phyloP scores from a whole-genome alignment of 2,888 invertebrate genomes.

The Drosophila meridionalis region DNA sequence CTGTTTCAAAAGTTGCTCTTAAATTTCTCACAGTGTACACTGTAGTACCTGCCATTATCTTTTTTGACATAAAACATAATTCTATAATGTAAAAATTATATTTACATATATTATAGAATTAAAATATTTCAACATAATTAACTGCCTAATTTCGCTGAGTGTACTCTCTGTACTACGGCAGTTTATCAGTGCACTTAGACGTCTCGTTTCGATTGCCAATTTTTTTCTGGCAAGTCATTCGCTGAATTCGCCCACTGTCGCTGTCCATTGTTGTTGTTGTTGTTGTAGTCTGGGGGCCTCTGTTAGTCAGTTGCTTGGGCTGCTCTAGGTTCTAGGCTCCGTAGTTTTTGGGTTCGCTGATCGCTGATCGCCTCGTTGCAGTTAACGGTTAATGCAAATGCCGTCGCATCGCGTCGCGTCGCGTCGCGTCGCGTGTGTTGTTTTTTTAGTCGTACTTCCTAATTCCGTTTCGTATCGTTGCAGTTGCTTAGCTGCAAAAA shows the following conservation, averaged over 20 bases:
- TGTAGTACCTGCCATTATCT: too few relatives aligned
- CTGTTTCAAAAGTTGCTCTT: too few relatives aligned
- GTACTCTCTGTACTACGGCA: slow-evolving; percentile 2
- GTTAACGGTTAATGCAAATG: slow-evolving; percentile 75
- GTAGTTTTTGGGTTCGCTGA: slow-evolving; percentile 44
- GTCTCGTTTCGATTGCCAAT: slow-evolving; percentile 34
- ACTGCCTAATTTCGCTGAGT: slow-evolving; percentile 13
- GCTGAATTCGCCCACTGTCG: slow-evolving; percentile 15
- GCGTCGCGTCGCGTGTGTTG: slow-evolving; percentile 44
- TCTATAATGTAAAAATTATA: not conserved
- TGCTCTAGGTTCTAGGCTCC: not conserved
- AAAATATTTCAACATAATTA: not conserved
- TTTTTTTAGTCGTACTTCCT: slow-evolving; percentile 41
- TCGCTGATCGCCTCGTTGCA: slow-evolving; percentile 61
- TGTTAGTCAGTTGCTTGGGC: not conserved
- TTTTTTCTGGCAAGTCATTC: slow-evolving; percentile 50
- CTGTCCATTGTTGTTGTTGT: slow-evolving; percentile 2
- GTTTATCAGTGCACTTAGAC: slow-evolving; percentile 28
- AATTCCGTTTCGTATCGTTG: slow-evolving; percentile 42
- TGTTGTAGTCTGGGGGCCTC: slow-evolving; percentile 29
- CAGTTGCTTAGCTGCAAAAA: slow-evolving; percentile 40
- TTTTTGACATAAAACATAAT: not conserved
- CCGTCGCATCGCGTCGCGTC: slow-evolving; percentile 37
- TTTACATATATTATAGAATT: not conserved
- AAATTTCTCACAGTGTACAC: too few relatives aligned